A percentile compares a stretch with the other conserved stretches of the same genome.
These are phyloP conservation scores for Rhynchotus rufescens DNA, from an alignment of 2,797 vertebrate genomes.

Conservation along the genomic window DNA sequence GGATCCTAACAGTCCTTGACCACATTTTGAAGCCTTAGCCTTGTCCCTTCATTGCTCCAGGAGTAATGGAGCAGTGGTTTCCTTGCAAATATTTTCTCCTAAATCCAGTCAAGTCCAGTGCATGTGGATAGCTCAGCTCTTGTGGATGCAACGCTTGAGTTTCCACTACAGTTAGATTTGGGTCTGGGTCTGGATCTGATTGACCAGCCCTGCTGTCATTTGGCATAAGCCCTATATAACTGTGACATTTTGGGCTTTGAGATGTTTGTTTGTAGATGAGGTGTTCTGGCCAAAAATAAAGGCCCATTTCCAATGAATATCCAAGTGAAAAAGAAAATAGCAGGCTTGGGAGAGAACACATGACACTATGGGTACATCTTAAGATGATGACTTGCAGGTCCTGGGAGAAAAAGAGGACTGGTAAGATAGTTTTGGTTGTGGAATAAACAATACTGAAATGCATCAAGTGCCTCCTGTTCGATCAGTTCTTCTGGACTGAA, in stretches of 20 bases:
- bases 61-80: rapidly evolving
- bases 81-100: background rate
- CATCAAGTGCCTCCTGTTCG: background rate
- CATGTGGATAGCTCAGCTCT: background rate
- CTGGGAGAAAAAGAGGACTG: background rate
- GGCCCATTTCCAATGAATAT: background rate
- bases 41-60: background rate
- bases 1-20: background rate
- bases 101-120: background rate
- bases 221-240: background rate
- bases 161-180: background rate
- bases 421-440: background rate
- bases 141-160: background rate
- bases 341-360: background rate
- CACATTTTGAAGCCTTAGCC: background rate
- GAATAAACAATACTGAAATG: background rate
- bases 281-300: background rate
- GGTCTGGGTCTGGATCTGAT: background rate
- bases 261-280: background rate
- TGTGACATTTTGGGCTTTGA: background rate
- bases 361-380: background rate
- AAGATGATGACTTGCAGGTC: background rate
- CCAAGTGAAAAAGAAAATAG: background rate
- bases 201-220: background rate
- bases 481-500: background rate